Percentiles rank a stretch among this genome's conserved stretches.
phyloP scores from a whole-genome alignment of 2,888 invertebrate species.

The Drosophila emarginata region DNA sequence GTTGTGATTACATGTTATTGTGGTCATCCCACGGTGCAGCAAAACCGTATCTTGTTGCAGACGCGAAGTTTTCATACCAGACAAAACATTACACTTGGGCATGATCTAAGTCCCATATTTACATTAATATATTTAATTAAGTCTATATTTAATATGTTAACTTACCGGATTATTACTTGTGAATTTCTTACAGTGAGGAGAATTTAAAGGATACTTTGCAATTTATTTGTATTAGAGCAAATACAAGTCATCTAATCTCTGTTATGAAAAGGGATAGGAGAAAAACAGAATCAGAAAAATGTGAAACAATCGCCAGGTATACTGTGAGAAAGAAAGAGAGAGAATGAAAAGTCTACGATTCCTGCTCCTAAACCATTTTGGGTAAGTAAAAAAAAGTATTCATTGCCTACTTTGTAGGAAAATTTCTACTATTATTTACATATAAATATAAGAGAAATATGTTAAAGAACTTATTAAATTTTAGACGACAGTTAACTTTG shows the following conservation, averaged over 20 bases:
- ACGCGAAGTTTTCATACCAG: slow-evolving; percentile 14
- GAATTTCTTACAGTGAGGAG: neutral
- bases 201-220: neutral
- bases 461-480: too few relatives aligned
- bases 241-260: neutral
- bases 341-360: neutral
- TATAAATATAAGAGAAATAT: too few relatives aligned
- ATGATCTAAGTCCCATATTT: neutral
- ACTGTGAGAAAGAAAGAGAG: neutral
- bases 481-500: too few relatives aligned
- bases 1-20: slow-evolving; percentile 25
- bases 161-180: neutral
- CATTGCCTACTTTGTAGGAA: neutral
- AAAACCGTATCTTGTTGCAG: slow-evolving; percentile 38
- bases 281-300: neutral
- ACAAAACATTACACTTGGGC: neutral
- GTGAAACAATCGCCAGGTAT: neutral
- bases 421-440: neutral
- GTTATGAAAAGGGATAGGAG: neutral
- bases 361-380: neutral
- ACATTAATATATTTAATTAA: too few relatives aligned
- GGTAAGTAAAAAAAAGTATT: neutral
- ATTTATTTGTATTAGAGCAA: neutral
- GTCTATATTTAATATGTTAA: neutral
- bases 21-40: slow-evolving; percentile 43